These are phyloP conservation scores for Grapholita molesta DNA, from an alignment of 1,140 invertebrate genomes.

Conservation along the genomic window DNA sequence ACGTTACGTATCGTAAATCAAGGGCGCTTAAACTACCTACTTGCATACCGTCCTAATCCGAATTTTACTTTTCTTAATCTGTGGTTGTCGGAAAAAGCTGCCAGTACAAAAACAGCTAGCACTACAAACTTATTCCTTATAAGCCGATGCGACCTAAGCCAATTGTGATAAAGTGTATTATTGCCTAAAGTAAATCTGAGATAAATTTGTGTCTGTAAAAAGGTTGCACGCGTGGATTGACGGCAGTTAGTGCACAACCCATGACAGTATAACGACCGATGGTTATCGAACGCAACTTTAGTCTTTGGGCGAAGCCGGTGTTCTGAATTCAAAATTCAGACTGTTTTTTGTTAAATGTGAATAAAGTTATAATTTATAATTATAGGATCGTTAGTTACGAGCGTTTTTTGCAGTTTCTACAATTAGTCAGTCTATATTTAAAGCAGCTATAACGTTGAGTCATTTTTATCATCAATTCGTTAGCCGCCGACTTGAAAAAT, in stretches of 20 bases:
- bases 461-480: neutral
- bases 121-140: neutral
- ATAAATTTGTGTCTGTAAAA: slow-evolving; percentile 34
- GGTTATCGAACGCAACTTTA: slow-evolving; percentile 42
- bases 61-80: slow-evolving; percentile 10
- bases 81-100: slow-evolving; percentile 16
- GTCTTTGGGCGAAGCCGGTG: slow-evolving; percentile 13
- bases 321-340: neutral
- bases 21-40: slow-evolving; percentile 38
- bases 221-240: slow-evolving; percentile 60
- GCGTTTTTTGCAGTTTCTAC: neutral
- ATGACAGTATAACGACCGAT: slow-evolving; percentile 69
- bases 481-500: neutral
- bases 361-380: slow-evolving; percentile 12
- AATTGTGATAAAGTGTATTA: neutral
- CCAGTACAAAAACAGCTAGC: slow-evolving; percentile 36
- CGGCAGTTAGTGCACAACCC: slow-evolving; percentile 64
- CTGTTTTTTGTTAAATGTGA: slow-evolving; percentile 6
- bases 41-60: neutral
- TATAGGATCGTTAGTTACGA: neutral
- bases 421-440: neutral
- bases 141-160: neutral
- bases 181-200: neutral
- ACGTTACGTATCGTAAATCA: slow-evolving; percentile 45
- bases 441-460: neutral